Percentiles rank a stretch among this genome's conserved stretches.
phyloP scores from a whole-genome alignment of 2,797 vertebrate species.

The Hydrophis major region DNA sequence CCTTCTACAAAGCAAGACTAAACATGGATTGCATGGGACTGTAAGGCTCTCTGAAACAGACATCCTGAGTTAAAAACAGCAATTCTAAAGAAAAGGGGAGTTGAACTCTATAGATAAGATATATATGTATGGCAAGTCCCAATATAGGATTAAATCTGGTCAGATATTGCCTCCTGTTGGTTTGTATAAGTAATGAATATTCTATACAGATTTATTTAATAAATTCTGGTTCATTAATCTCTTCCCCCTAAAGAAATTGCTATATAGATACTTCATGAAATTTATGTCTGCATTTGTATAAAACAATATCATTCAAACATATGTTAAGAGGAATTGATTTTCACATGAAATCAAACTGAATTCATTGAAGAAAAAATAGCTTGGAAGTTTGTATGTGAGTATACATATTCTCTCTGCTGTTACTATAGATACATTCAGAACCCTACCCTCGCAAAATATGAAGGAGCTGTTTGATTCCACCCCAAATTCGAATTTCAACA shows the following conservation, averaged over 20 bases:
- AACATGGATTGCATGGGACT: neutral
- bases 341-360: neutral
- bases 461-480: constrained; percentile 87
- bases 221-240: neutral
- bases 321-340: neutral
- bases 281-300: neutral
- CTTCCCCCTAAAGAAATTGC: neutral
- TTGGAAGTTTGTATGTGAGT: neutral
- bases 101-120: neutral
- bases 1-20: neutral
- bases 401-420: neutral
- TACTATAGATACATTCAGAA: neutral
- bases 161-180: neutral
- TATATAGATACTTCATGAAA: neutral
- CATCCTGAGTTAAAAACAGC: neutral
- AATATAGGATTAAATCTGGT: neutral
- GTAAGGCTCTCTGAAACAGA: neutral
- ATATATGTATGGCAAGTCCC: neutral
- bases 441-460: constrained; percentile 80
- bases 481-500: constrained; percentile 84
- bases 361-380: neutral
- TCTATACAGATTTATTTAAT: neutral
- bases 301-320: neutral
- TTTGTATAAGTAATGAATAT: neutral
- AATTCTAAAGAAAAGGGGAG: neutral